Evolutionary conservation across 2,888 invertebrate species (phyloP).

Genomic region (Kuschelorhynchus macadamiae): DNA sequence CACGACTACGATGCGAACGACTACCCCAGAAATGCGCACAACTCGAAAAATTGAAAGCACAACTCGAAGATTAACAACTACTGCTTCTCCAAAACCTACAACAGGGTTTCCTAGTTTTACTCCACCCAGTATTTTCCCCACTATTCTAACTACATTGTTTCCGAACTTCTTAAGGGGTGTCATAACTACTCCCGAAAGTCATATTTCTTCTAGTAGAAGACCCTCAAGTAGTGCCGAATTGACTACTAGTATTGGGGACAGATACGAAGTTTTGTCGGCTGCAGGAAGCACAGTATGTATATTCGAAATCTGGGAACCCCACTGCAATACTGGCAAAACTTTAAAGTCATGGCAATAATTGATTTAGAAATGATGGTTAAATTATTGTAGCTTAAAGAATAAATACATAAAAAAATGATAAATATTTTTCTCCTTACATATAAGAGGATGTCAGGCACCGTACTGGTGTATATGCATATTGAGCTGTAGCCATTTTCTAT

Average conservation of each 20-base stretch:
- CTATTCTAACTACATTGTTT: constrained; percentile 57
- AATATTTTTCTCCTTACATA: too few species aligned
- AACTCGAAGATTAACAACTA: constrained; percentile 42
- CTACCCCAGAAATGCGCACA: constrained; percentile 41
- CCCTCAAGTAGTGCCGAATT: constrained; percentile 16
- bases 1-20: constrained; percentile 39
- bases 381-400: too few species aligned
- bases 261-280: constrained; percentile 36
- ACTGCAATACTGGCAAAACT: constrained; percentile 14
- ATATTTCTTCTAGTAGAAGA: constrained; percentile 29
- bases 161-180: constrained; percentile 55
- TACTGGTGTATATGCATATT: too few species aligned
- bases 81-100: constrained; percentile 52
- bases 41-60: constrained; percentile 46
- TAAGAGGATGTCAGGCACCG: too few species aligned
- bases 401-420: too few species aligned
- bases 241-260: constrained; percentile 18
- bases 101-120: constrained; percentile 50
- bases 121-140: constrained; percentile 63
- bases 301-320: neutral
- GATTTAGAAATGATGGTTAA: too few species aligned
- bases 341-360: too few species aligned
- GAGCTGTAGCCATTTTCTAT: too few species aligned
- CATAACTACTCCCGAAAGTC: constrained; percentile 43
- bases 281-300: constrained; percentile 46